A percentile compares a stretch with the other conserved stretches of the same genome.
Conservation (phyloP, 2,888 invertebrate genomes). For the Geotrupes spiniger region DNA sequence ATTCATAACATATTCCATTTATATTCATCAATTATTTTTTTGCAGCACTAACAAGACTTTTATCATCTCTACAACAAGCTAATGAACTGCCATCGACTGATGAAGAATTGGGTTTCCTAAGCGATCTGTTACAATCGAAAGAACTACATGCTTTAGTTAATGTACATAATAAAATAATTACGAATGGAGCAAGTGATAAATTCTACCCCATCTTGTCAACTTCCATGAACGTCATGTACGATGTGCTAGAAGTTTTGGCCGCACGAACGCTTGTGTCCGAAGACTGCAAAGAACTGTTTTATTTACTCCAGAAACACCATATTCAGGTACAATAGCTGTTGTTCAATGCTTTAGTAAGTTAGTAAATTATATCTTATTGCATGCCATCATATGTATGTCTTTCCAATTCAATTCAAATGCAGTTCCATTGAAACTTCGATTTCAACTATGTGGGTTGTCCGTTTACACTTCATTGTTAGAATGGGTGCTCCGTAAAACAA, state of each 20-base stretch:
- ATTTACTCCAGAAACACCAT: slow-evolving; percentile 79
- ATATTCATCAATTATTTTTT: too few species aligned
- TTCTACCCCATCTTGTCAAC: slow-evolving; percentile 82
- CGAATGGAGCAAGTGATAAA: slow-evolving; percentile 79
- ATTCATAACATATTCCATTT: too few species aligned
- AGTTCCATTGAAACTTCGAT: too few species aligned
- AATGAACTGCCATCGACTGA: slow-evolving; percentile 70
- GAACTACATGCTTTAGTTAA: slow-evolving; percentile 87
- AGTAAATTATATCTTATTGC: too few species aligned
- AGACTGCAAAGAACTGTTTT: slow-evolving; percentile 76
- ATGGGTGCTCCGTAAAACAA: too few species aligned
- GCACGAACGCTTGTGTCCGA: slow-evolving; percentile 65
- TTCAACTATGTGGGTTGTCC: too few species aligned
- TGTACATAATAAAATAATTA: slow-evolving; percentile 85
- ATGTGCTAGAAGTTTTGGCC: slow-evolving; percentile 76
- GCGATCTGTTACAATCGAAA: slow-evolving; percentile 79
- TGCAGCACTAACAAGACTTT: slow-evolving; percentile 73
- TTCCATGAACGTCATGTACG: slow-evolving; percentile 73
- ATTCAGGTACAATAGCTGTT: slow-evolving; percentile 85
- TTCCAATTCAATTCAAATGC: too few species aligned
- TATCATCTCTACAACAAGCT: slow-evolving; percentile 80
- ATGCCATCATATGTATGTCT: too few species aligned
- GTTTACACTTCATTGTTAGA: too few species aligned
- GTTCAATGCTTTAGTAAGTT: too few species aligned
- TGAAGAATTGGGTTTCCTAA: slow-evolving; percentile 83